These are phyloP conservation scores for Oscheius sp. DNA, from an alignment of 2,888 invertebrate species.

Conservation along the genomic window DNA sequence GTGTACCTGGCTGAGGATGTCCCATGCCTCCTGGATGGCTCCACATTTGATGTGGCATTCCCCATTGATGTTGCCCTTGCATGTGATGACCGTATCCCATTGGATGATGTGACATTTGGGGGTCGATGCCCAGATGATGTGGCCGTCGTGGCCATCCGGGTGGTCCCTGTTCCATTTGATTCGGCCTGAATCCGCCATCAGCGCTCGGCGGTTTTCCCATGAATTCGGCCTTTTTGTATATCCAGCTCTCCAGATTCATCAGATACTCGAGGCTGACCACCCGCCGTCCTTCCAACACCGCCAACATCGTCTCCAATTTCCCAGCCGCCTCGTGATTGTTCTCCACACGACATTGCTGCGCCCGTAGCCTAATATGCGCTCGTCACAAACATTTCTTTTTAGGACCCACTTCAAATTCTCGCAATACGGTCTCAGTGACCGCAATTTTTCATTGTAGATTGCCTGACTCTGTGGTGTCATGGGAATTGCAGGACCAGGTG, in stretches of 20 bases:
- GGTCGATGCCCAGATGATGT: neutral
- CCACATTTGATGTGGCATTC: conserved; percentile 29
- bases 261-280: conserved; percentile 61
- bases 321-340: conserved; percentile 55
- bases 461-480: conserved; percentile 46
- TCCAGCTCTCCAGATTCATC: conserved; percentile 61
- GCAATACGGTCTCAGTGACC: conserved; percentile 47
- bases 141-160: too few relatives aligned
- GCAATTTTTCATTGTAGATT: conserved; percentile 52
- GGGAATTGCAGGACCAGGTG: conserved; percentile 30
- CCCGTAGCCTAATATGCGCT: conserved; percentile 45
- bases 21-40: conserved; percentile 14
- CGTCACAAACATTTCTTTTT: neutral
- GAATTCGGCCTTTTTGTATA: conserved; percentile 59
- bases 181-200: conserved; percentile 27
- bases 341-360: conserved; percentile 48
- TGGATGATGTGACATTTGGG: conserved; percentile 10
- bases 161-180: conserved; percentile 39
- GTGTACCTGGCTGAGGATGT: conserved; percentile 21
- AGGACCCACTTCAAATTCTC: conserved; percentile 48
- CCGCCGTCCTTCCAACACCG: conserved; percentile 59
- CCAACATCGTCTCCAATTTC: conserved; percentile 60
- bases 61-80: conserved; percentile 23
- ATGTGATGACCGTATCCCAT: conserved; percentile 21
- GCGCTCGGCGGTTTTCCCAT: conserved; percentile 32